Evolutionary conservation across 2,113 vertebrate species (phyloP).

Genomic region (Salvator merianae): DNA sequence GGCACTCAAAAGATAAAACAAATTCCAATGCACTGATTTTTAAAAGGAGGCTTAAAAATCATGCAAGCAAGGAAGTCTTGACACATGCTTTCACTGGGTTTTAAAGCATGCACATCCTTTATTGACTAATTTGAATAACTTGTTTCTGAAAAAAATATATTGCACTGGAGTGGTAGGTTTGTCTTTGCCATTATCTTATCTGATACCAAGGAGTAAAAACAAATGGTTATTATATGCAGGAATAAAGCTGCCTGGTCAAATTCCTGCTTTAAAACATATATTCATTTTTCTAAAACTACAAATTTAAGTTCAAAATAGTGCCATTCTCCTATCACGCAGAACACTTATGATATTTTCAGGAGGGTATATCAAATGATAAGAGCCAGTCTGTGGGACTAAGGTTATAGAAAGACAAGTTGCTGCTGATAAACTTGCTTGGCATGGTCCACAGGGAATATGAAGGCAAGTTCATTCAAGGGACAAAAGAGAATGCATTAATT

Average conservation of each 20-base stretch:
- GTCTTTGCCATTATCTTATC: background rate
- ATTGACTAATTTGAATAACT: background rate
- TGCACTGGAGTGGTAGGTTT: background rate
- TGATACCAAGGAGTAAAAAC: background rate
- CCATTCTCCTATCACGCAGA: background rate
- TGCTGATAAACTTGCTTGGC: slow-evolving; percentile 37
- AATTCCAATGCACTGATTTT: background rate
- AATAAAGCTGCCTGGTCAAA: background rate
- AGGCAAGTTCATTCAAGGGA: slow-evolving; percentile 70
- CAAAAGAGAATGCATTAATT: slow-evolving; percentile 76
- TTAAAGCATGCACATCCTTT: background rate
- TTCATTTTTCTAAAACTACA: background rate
- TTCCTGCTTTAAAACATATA: slow-evolving; percentile 6
- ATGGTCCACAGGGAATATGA: slow-evolving; percentile 45
- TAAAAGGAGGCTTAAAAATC: background rate
- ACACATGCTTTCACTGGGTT: background rate
- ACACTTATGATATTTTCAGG: background rate
- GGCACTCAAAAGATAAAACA: background rate
- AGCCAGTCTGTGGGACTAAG: background rate
- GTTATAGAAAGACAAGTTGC: slow-evolving; percentile 28
- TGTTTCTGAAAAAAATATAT: slow-evolving; percentile 19
- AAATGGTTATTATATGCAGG: background rate
- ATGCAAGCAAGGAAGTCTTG: background rate
- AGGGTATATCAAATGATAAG: background rate
- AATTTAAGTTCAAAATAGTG: background rate